Evolutionary conservation across 2,113 vertebrate species (phyloP).

Genomic region (Dinomys branickii): DNA sequence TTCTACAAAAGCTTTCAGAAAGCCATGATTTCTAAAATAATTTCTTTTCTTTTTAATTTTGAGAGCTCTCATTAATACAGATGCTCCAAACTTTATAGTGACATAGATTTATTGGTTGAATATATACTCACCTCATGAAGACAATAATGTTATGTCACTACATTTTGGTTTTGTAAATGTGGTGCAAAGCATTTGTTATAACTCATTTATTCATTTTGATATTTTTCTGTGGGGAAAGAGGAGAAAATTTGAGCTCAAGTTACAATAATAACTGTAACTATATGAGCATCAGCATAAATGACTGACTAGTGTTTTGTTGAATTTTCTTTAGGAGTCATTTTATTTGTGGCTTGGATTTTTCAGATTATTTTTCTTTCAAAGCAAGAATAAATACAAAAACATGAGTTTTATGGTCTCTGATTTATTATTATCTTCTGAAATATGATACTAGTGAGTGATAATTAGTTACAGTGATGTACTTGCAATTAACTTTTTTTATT

Average conservation of each 20-base stretch:
- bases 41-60: neutral
- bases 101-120: neutral
- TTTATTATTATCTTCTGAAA: neutral
- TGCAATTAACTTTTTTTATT: neutral
- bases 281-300: neutral
- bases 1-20: slow-evolving; percentile 11
- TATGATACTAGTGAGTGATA: neutral
- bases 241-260: neutral
- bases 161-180: neutral
- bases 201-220: neutral
- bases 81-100: slow-evolving; percentile 34
- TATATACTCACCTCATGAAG: neutral
- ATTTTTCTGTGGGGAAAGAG: neutral
- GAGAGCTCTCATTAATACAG: neutral
- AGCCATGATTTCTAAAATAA: neutral
- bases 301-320: neutral
- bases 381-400: neutral
- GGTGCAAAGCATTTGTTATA: neutral
- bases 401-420: neutral
- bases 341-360: slow-evolving; percentile 21
- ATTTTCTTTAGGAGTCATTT: neutral
- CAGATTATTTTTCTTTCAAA: neutral
- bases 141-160: slow-evolving; percentile 25
- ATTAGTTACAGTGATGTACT: neutral
- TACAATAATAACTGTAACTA: neutral